Percentiles rank a stretch among this genome's conserved stretches.
phyloP scores from a whole-genome alignment of 2,888 invertebrate species.

The Sepiola atlantica region DNA sequence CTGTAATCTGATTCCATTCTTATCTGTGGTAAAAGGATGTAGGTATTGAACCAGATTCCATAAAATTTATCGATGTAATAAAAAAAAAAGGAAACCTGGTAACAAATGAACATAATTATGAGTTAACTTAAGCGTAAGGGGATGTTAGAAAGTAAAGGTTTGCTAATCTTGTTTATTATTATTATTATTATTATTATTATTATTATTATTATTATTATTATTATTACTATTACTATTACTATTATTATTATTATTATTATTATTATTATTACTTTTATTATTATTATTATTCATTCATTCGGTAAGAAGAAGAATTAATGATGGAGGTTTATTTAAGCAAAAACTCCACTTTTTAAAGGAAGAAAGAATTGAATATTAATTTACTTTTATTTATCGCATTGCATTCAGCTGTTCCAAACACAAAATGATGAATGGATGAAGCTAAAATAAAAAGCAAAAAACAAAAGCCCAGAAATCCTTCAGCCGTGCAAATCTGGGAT shows the following conservation, averaged over 20 bases:
- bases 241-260: too few species aligned
- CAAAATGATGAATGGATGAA: not conserved
- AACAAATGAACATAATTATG: slow-evolving; percentile 8
- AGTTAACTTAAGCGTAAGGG: not conserved
- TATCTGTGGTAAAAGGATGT: not conserved
- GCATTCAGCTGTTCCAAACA: not conserved
- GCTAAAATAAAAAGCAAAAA: not conserved
- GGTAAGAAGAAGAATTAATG: not conserved
- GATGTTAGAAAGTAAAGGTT: not conserved
- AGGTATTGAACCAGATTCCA: not conserved
- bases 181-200: too few species aligned
- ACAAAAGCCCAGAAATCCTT: too few species aligned
- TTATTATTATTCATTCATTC: not conserved
- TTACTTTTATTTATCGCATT: not conserved
- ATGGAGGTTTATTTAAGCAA: slow-evolving; percentile 1
- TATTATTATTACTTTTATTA: too few species aligned
- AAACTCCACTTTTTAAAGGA: not conserved
- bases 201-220: too few species aligned
- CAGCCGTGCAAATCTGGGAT: not conserved
- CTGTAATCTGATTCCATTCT: not conserved
- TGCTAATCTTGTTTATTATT: not conserved
- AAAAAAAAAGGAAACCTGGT: not conserved
- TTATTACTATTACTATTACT: not conserved
- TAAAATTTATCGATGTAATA: not conserved
- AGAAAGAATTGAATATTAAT: slow-evolving; percentile 32